phyloP scores from a whole-genome alignment of 2,797 vertebrate species.

The Phalanger gymnotis region DNA sequence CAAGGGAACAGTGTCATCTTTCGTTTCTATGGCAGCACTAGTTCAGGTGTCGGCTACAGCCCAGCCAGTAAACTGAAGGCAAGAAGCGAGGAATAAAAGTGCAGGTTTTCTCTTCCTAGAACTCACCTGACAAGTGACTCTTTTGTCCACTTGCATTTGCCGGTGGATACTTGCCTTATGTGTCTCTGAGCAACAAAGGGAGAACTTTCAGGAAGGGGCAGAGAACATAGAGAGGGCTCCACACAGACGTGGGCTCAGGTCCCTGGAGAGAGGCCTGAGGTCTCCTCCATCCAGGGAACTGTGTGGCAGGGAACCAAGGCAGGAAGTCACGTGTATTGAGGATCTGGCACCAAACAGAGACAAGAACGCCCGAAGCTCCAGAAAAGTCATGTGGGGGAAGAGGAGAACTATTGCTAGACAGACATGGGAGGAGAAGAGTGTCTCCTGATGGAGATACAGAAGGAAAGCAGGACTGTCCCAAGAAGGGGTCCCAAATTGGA shows the following conservation, averaged over 20 bases:
- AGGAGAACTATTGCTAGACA: not conserved
- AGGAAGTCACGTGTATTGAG: not conserved
- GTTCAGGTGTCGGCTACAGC: not conserved
- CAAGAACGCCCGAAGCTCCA: not conserved
- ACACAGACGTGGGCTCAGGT: not conserved
- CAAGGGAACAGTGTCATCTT: conserved; percentile 55
- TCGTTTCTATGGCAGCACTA: not conserved
- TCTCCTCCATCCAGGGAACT: no score
- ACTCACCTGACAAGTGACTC: not conserved
- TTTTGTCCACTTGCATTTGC: not conserved
- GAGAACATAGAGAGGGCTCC: not conserved
- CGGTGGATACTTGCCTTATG: not conserved
- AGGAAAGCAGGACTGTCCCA: not conserved
- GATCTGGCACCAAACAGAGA: not conserved
- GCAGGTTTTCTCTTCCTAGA: not conserved
- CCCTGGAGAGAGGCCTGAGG: not conserved
- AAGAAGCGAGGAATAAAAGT: not conserved
- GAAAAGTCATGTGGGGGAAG: not conserved
- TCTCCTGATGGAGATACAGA: not conserved
- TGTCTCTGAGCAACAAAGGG: not conserved
- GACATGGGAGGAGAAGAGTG: not conserved
- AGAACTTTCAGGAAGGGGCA: not conserved
- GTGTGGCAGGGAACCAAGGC: not conserved
- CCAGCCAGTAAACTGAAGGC: not conserved
- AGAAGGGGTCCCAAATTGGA: not conserved